Conservation (phyloP, 2,888 invertebrate genomes). For the Timandra comae region DNA sequence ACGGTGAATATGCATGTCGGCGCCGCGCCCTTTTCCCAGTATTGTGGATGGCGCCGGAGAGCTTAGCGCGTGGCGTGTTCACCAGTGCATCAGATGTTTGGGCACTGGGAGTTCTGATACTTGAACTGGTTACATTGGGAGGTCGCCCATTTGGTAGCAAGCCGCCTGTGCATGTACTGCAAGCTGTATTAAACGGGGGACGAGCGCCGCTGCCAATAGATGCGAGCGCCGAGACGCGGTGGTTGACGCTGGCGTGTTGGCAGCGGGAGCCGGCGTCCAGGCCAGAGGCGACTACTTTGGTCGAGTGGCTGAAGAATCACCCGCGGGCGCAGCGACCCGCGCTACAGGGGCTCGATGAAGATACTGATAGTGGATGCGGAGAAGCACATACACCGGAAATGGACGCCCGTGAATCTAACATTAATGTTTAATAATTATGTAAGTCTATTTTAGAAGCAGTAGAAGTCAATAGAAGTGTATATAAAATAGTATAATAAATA, state of each 20-base stretch:
- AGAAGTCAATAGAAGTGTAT: too few relatives aligned
- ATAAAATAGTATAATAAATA: too few relatives aligned
- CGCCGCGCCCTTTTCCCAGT: conserved; percentile 90
- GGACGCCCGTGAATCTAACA: too few relatives aligned
- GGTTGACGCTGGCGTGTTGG: conserved; percentile 87
- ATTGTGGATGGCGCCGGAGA: conserved; percentile 95
- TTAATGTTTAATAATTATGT: too few relatives aligned
- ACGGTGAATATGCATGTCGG: conserved; percentile 89
- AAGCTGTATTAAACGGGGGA: conserved; percentile 78
- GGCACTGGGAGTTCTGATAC: conserved; percentile 90
- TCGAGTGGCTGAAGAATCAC: conserved; percentile 84
- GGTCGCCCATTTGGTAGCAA: conserved; percentile 88
- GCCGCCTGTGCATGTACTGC: conserved; percentile 83
- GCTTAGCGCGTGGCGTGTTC: conserved; percentile 85
- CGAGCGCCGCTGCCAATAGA: conserved; percentile 80
- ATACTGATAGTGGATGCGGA: too few relatives aligned
- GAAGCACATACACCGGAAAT: too few relatives aligned
- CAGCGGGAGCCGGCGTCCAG: conserved; percentile 79
- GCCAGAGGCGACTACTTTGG: conserved; percentile 83
- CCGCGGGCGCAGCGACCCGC: conserved; percentile 61
- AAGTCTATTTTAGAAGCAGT: too few relatives aligned
- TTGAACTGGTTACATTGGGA: conserved; percentile 91
- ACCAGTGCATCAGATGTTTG: conserved; percentile 90
- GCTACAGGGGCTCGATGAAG: too few relatives aligned
- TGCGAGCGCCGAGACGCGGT: conserved; percentile 49